Percentiles rank a stretch among this genome's conserved stretches.
Conservation (phyloP, 2,888 invertebrate genomes). For the Mimumesa dahlbomi region DNA sequence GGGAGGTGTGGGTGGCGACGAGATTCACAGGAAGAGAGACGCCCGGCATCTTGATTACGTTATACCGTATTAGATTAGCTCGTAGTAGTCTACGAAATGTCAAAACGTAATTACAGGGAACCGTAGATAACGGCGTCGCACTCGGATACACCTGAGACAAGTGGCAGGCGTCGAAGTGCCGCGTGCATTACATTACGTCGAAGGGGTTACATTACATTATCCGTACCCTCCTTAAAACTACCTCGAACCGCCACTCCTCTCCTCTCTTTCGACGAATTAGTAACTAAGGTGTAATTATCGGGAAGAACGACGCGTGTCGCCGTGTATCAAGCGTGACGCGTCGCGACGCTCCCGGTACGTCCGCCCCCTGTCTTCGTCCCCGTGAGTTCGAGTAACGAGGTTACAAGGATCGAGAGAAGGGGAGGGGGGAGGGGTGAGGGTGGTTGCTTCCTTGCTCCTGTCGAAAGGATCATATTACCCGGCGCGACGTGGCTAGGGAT, state of each 20-base stretch:
- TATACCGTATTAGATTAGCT: constrained; percentile 44
- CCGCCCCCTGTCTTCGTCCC: constrained; percentile 48
- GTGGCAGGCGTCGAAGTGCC: constrained; percentile 1
- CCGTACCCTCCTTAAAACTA: not conserved
- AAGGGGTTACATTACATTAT: constrained; percentile 15
- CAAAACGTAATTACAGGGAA: constrained; percentile 46
- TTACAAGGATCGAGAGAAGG: constrained; percentile 52
- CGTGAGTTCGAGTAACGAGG: constrained; percentile 58
- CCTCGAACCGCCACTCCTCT: not conserved
- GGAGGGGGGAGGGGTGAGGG: constrained; percentile 26
- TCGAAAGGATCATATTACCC: constrained; percentile 65
- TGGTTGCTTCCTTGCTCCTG: constrained; percentile 44
- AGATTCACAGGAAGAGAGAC: too few species aligned
- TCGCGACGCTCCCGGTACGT: constrained; percentile 48
- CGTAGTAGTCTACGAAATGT: constrained; percentile 41
- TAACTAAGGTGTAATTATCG: constrained; percentile 69
- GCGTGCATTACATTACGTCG: constrained; percentile 20
- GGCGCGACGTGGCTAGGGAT: constrained; percentile 33
- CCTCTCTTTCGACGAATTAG: constrained; percentile 26
- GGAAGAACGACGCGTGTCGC: constrained; percentile 52
- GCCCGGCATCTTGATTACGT: constrained; percentile 30
- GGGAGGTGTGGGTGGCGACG: too few species aligned
- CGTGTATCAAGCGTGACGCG: constrained; percentile 50
- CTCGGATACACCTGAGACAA: constrained; percentile 33
- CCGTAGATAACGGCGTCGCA: constrained; percentile 34